A percentile compares a stretch with the other conserved stretches of the same genome.
These are phyloP conservation scores for Aldrovandia affinis DNA, from an alignment of 2,797 vertebrate species.

Conservation along the genomic window DNA sequence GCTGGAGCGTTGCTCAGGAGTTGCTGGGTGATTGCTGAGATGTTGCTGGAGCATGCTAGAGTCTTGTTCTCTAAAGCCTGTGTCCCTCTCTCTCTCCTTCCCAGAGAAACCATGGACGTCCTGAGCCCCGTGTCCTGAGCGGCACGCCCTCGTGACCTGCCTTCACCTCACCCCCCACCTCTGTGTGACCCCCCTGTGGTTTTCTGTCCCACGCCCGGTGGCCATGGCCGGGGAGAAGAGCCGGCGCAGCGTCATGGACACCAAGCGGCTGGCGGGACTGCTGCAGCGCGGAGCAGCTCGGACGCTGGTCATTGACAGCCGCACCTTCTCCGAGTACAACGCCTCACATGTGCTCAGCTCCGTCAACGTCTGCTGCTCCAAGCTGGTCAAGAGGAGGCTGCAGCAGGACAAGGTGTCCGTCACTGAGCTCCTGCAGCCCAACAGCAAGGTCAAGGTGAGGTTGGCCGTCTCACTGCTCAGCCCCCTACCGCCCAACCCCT, in stretches of 20 bases:
- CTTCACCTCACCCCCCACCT: background rate
- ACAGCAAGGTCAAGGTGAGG: conserved; percentile 71
- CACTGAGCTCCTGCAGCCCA: conserved; percentile 74
- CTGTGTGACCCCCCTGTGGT: conserved; percentile 3
- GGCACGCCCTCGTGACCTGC: background rate
- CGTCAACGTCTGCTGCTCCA: conserved; percentile 81
- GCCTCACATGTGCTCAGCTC: conserved; percentile 78
- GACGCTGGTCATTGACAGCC: conserved; percentile 80
- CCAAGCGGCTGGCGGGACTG: conserved; percentile 76
- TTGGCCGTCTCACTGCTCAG: background rate
- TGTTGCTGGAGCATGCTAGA: background rate
- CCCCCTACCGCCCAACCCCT: background rate
- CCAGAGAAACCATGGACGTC: conserved; percentile 25
- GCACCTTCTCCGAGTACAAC: conserved; percentile 81
- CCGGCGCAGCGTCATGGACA: conserved; percentile 75
- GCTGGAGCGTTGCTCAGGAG: background rate
- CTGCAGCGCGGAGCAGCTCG: conserved; percentile 67
- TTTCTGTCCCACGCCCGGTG: conserved; percentile 43
- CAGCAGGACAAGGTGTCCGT: conserved; percentile 80
- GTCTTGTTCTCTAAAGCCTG: background rate
- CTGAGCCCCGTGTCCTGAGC: background rate
- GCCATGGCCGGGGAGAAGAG: conserved; percentile 75
- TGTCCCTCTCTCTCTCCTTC: background rate
- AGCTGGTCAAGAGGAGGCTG: conserved; percentile 78
- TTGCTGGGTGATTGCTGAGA: background rate